These are phyloP conservation scores for Idaea aversata DNA, from an alignment of 2,888 invertebrate species.

Conservation along the genomic window DNA sequence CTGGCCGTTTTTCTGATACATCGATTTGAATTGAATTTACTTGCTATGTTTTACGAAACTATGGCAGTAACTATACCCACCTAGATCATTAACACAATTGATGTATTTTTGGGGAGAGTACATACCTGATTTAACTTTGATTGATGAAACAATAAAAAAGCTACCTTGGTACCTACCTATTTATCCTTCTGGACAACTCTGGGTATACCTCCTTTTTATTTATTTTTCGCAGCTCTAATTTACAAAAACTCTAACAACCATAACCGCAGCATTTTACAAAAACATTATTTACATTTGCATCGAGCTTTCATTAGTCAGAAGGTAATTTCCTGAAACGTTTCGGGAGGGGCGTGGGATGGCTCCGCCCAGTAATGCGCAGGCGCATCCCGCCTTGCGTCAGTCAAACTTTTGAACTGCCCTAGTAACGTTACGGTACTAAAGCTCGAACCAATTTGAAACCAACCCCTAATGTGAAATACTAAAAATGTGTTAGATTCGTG, in stretches of 20 bases:
- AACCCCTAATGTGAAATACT: constrained; percentile 15
- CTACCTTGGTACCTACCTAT: too few relatives aligned
- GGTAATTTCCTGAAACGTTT: constrained; percentile 43
- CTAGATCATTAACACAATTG: too few relatives aligned
- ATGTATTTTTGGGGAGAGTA: too few relatives aligned
- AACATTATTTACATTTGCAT: constrained; percentile 12
- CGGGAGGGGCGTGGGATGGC: constrained; percentile 65
- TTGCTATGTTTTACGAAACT: too few relatives aligned
- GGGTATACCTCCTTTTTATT: too few relatives aligned
- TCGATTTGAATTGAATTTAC: not conserved
- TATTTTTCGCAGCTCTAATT: too few relatives aligned
- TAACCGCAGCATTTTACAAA: constrained; percentile 32
- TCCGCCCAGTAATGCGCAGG: constrained; percentile 57
- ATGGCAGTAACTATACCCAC: not conserved
- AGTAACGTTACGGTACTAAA: constrained; percentile 49
- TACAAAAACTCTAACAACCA: constrained; percentile 5
- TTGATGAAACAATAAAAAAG: too few relatives aligned
- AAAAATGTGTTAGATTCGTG: constrained; percentile 29
- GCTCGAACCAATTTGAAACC: constrained; percentile 39
- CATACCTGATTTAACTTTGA: too few relatives aligned
- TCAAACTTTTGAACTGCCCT: constrained; percentile 39
- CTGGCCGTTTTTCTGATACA: not conserved
- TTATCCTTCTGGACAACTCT: too few relatives aligned
- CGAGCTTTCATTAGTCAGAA: constrained; percentile 47
- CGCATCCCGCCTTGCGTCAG: constrained; percentile 67